These are phyloP conservation scores for Andrena flavipes DNA, from an alignment of 2,888 invertebrate species.

Conservation along the genomic window DNA sequence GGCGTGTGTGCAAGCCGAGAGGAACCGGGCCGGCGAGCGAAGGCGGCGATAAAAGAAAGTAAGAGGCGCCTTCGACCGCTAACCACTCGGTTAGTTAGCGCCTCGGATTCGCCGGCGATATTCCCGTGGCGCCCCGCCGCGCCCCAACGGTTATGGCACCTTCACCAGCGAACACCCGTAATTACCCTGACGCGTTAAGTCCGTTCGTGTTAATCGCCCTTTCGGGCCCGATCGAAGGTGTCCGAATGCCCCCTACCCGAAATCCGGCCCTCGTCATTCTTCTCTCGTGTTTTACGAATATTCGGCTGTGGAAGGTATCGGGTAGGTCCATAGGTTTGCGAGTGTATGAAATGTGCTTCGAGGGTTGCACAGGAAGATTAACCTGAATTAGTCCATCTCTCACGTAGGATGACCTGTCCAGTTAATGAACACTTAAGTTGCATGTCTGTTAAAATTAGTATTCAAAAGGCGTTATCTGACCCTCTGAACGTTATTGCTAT, in stretches of 20 bases:
- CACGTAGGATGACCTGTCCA: too few relatives aligned
- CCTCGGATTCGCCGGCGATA: slow-evolving; percentile 71
- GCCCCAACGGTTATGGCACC: slow-evolving; percentile 76
- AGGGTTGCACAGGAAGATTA: too few relatives aligned
- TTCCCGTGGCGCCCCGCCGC: slow-evolving; percentile 73
- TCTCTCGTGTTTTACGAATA: slow-evolving; percentile 27
- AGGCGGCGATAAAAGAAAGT: slow-evolving; percentile 67
- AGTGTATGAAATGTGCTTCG: background rate
- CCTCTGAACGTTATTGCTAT: too few relatives aligned
- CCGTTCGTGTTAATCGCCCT: slow-evolving; percentile 68
- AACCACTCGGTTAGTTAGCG: slow-evolving; percentile 74
- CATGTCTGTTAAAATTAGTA: too few relatives aligned
- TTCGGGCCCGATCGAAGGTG: slow-evolving; percentile 64
- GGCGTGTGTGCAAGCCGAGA: slow-evolving; percentile 26
- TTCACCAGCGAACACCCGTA: slow-evolving; percentile 72
- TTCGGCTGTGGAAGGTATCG: background rate
- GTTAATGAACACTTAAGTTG: too few relatives aligned
- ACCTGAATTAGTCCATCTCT: too few relatives aligned
- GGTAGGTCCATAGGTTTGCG: background rate
- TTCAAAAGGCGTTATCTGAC: too few relatives aligned
- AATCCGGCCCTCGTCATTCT: background rate
- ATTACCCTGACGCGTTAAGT: slow-evolving; percentile 78
- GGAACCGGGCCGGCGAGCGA: slow-evolving; percentile 39
- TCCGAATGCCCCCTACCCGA: slow-evolving; percentile 35
- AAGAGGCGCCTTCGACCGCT: slow-evolving; percentile 69